Conservation (phyloP, 2,113 vertebrate species). For the zebrafish (Danio rerio) region DNA sequence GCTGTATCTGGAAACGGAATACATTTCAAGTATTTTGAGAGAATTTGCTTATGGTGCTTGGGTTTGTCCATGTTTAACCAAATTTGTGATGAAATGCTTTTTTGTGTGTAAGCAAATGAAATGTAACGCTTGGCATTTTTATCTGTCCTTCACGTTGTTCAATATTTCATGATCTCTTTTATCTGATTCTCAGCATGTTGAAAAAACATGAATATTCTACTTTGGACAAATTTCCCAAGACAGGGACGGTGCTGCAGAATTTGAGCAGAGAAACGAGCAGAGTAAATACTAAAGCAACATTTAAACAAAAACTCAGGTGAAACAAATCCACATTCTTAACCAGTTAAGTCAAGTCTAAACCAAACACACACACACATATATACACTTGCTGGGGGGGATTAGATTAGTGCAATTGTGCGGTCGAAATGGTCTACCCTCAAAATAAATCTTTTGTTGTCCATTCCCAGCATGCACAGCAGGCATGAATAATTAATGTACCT, state of each 20-base stretch:
- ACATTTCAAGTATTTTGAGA: too few species aligned
- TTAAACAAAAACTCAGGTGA: neutral
- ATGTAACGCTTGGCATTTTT: slow-evolving; percentile 1
- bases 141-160: neutral
- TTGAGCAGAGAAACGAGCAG: neutral
- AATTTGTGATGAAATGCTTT: too few species aligned
- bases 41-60: too few species aligned
- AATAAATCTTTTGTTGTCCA: neutral
- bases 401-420: neutral
- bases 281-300: neutral
- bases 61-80: too few species aligned
- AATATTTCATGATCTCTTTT: slow-evolving; percentile 47
- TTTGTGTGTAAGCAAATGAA: neutral
- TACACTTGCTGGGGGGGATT: neutral
- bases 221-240: slow-evolving; percentile 40
- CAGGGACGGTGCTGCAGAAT: slow-evolving; percentile 37
- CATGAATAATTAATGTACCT: neutral
- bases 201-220: slow-evolving; percentile 46
- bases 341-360: neutral
- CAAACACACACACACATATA: neutral
- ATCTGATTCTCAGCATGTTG: slow-evolving; percentile 19
- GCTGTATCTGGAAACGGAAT: too few species aligned
- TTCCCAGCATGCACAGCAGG: neutral
- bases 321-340: neutral
- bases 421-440: neutral